Percentiles rank a stretch among this genome's conserved stretches.
Evolutionary conservation across 2,113 vertebrate species (phyloP).

Genomic region (Arenaria interpres): DNA sequence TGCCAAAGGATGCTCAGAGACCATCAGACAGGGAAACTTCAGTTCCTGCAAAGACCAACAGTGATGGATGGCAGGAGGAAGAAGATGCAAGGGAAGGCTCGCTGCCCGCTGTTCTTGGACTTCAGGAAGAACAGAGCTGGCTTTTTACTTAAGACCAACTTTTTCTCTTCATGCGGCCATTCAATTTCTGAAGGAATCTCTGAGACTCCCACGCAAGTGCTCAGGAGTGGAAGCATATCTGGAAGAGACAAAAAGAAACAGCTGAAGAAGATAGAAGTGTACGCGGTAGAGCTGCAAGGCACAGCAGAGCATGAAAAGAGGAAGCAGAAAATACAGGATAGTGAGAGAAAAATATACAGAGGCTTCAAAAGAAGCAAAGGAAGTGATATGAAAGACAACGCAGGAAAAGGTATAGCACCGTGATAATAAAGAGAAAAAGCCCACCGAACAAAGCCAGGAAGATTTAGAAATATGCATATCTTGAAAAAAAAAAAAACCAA

Average conservation of each 20-base stretch:
- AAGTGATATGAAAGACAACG: background rate
- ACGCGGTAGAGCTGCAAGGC: background rate
- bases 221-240: background rate
- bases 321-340: background rate
- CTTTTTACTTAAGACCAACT: background rate
- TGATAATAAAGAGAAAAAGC: background rate
- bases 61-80: background rate
- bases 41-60: background rate
- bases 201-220: background rate
- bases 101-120: background rate
- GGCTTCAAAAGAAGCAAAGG: background rate
- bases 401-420: background rate
- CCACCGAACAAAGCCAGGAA: background rate
- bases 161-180: background rate
- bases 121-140: background rate
- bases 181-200: background rate
- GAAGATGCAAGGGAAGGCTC: background rate
- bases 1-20: background rate
- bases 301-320: background rate
- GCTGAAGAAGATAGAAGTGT: background rate
- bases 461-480: background rate
- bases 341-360: background rate
- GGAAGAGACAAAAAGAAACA: background rate
- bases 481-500: background rate
- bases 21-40: background rate